phyloP scores from a whole-genome alignment of 2,888 invertebrate species.

The Cyrtodaria siliqua region DNA sequence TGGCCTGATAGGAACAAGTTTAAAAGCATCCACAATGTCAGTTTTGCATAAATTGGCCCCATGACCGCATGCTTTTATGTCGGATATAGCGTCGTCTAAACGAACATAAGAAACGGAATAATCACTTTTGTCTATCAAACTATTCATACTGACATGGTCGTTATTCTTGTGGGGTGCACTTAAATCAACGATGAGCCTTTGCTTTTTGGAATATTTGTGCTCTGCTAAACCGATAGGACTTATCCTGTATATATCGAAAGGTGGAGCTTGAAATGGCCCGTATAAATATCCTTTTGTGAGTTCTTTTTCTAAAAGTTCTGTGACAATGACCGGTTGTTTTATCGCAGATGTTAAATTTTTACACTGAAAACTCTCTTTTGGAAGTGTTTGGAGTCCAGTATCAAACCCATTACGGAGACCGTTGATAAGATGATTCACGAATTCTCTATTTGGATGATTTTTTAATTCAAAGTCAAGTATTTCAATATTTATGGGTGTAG shows the following conservation, averaged over 20 bases:
- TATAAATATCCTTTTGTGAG: slow-evolving; percentile 41
- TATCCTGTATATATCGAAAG: slow-evolving; percentile 47
- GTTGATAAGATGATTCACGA: background rate
- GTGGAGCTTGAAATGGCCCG: slow-evolving; percentile 46
- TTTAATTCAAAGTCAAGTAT: slow-evolving; percentile 1
- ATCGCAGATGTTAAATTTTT: slow-evolving; percentile 51
- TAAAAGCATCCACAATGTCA: slow-evolving; percentile 58
- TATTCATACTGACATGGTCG: slow-evolving; percentile 47
- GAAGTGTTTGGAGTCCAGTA: background rate
- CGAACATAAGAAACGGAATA: slow-evolving; percentile 47
- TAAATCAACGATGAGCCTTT: slow-evolving; percentile 59
- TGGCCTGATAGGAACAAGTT: slow-evolving; percentile 38
- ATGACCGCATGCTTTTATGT: slow-evolving; percentile 24
- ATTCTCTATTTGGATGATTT: slow-evolving; percentile 6
- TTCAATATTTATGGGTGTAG: slow-evolving; percentile 9
- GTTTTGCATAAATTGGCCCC: slow-evolving; percentile 43
- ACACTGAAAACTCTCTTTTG: slow-evolving; percentile 13
- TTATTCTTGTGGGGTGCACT: slow-evolving; percentile 54
- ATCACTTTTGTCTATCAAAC: slow-evolving; percentile 56
- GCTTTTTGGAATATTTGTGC: slow-evolving; percentile 56
- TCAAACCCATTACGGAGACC: slow-evolving; percentile 15
- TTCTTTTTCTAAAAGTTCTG: slow-evolving; percentile 39
- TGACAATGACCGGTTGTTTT: slow-evolving; percentile 27
- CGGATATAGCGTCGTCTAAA: slow-evolving; percentile 59
- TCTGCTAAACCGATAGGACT: slow-evolving; percentile 48